Base-by-base conservation (phyloP, 2,797 vertebrate species). In the Propithecus deckenii region DNA sequence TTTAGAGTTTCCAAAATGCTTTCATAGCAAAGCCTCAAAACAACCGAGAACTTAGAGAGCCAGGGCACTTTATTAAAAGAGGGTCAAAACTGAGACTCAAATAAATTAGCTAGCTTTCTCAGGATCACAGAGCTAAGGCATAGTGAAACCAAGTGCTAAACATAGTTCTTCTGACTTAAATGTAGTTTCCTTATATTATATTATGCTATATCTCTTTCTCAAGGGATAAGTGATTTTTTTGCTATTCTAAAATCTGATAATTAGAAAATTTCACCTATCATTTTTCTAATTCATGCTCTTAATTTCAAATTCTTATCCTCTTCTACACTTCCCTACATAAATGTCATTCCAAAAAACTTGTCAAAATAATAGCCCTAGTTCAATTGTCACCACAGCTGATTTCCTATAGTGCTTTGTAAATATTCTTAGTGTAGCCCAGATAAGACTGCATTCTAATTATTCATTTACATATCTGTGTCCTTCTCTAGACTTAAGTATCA, bases 181-280 rank as follows among this genome's bases (percentile, higher is more conserved):
- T 79, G 55, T 17, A 52, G 4, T 78, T 55, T 76, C 30, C 18
- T n/a, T 55, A 78, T 35, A 50, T 97, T 86, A 55, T 57, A 46
- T n/a, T 43, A 88, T 72, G 55, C 30, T 86, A 61, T 12, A 94
- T 43, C 23, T 92, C 80, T 75, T 75, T 76, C 78, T 67, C 83
- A 93, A 95, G 48, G 41, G 57, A 23, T 50, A 83, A 50, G 6
- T 72, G 30, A 78, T 87, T 90, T 93, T 95, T 95, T 55, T 41
- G 75, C 35, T 89, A 81, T 72, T 72, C 95, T 93, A 94, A 89
- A 97, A 84, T 87, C n/a, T 52, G 17, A 52, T 15, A 86, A 89
- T 80, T 71, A 92, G 46, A 94, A 91, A 52, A 96, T 63, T 69
- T 87, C 20, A n/a, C 65, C 69, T 76, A 86, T 81, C 38, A 52